Evolutionary conservation across 2,113 vertebrate genomes (phyloP), one percentile per base, ranked within the genome.

Genomic region (human): DNA sequence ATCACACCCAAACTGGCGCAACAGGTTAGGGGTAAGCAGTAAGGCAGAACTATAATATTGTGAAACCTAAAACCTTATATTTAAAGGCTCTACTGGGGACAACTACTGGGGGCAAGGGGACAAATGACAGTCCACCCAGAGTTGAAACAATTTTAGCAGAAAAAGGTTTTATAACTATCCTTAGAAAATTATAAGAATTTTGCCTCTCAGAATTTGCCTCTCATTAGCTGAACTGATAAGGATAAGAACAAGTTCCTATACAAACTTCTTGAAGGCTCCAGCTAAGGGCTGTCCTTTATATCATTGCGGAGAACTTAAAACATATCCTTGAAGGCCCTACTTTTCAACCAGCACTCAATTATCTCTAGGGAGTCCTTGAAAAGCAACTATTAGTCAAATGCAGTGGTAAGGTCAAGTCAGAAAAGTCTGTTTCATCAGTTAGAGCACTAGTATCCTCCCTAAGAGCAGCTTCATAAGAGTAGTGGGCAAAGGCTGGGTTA

Each of bases 1-100:
- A 83, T 93, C 84, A 89, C 87, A 93, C 83, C 94, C 83, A 76
- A 96, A 96, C 96, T 76, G 64, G 97, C 78, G 14, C 57, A 95
- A 95, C 94, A 95, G 70, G 96, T 73, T 84, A 87, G 61, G n/a
- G 84, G 20, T 89, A 45, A 79, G 48, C n/a, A 82, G 32, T 64
- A 85, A 84, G n/a, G 70, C 38, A 80, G 64, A 93, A 91, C 9
- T 40, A 1, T 75, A 83, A 83, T 25, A 96, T 8, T 30, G 48
- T 83, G 45, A 55, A 76, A 85, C 22, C 55, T 87, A 95, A 79
- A 89, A 81, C 48, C 70, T 32, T 61, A 13, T 52, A 87, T 68
- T 89, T 94, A 79, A 95, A 93, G n/a, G 16, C 48, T 79, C 52
- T 70, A 79, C 30, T 64, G 27, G 61, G 27, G 30, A 89, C 22